These are phyloP conservation scores for Rhabdophis nuchalis DNA, from an alignment of 2,797 vertebrate species.

Conservation along the genomic window DNA sequence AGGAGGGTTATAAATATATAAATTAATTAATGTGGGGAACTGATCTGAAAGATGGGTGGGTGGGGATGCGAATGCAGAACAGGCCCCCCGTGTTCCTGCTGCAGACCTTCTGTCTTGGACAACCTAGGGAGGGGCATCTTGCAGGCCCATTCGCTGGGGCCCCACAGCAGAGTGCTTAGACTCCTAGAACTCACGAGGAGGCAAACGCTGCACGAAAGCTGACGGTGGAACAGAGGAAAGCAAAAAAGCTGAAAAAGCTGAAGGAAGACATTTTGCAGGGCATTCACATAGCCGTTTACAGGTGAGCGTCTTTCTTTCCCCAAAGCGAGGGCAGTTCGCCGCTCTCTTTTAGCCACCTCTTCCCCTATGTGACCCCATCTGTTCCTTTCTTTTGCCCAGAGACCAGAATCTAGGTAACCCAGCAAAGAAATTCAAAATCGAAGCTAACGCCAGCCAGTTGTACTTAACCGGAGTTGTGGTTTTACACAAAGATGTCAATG, in stretches of 20 bases:
- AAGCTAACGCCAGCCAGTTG: conserved; percentile 92
- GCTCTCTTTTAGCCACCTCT: fast-evolving
- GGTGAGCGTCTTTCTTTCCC: conserved; percentile 72
- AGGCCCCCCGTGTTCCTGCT: not conserved
- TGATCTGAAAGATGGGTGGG: not conserved
- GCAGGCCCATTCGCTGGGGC: not conserved
- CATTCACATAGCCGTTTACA: conserved; percentile 90
- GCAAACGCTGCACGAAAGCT: conserved; percentile 96
- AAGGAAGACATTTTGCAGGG: conserved; percentile 92
- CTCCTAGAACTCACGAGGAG: conserved; percentile 88
- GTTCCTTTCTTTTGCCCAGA: conserved; percentile 62
- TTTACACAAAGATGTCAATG: conserved; percentile 93
- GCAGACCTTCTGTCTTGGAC: not conserved
- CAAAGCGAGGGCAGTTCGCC: too few relatives aligned
- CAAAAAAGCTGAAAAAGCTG: conserved; percentile 95
- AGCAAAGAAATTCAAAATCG: conserved; percentile 98
- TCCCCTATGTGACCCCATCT: fast-evolving
- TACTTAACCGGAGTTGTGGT: conserved; percentile 95
- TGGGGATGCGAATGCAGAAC: not conserved
- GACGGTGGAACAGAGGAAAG: conserved; percentile 92
- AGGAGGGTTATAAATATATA: not conserved
- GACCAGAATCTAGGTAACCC: conserved; percentile 94
- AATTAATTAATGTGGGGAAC: not conserved
- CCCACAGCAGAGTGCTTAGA: not conserved
- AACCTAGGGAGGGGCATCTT: not conserved